phyloP scores from a whole-genome alignment of 1,140 invertebrate genomes.

The Drosophila saltans region DNA sequence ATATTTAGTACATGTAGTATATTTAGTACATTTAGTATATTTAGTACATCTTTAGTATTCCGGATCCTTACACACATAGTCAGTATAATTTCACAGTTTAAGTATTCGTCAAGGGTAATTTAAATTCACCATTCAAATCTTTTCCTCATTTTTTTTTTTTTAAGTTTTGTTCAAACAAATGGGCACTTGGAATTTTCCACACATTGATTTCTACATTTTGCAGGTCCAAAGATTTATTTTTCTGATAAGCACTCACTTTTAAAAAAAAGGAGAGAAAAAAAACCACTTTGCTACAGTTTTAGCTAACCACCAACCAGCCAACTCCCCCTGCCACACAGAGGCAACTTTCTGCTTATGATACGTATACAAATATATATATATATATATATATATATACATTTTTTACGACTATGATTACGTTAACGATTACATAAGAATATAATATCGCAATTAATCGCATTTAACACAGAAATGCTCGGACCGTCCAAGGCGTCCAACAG shows the following conservation, averaged over 20 bases:
- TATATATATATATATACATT: constrained; percentile 50
- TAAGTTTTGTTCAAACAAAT: no score
- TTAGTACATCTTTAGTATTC: no score
- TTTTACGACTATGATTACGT: constrained; percentile 73
- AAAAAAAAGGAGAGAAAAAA: neutral
- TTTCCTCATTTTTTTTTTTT: no score
- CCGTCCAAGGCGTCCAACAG: constrained; percentile 49
- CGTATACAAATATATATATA: constrained; percentile 19
- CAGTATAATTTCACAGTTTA: no score
- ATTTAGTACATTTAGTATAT: no score
- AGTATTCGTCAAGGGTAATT: no score
- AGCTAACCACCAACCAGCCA: constrained; percentile 6
- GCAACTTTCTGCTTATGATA: constrained; percentile 12
- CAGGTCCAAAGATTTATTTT: constrained; percentile 20
- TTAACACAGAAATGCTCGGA: constrained; percentile 79
- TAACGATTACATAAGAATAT: constrained; percentile 82
- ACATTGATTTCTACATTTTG: constrained; percentile 36
- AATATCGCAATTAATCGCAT: constrained; percentile 81
- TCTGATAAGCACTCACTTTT: neutral
- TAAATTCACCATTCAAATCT: no score
- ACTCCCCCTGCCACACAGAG: neutral
- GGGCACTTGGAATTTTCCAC: no score
- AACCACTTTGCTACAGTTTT: neutral
- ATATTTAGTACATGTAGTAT: no score
- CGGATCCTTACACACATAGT: no score